A percentile compares a stretch with the other conserved stretches of the same genome.
phyloP scores from a whole-genome alignment of 2,888 invertebrate species.

The Dugesia japonica region DNA sequence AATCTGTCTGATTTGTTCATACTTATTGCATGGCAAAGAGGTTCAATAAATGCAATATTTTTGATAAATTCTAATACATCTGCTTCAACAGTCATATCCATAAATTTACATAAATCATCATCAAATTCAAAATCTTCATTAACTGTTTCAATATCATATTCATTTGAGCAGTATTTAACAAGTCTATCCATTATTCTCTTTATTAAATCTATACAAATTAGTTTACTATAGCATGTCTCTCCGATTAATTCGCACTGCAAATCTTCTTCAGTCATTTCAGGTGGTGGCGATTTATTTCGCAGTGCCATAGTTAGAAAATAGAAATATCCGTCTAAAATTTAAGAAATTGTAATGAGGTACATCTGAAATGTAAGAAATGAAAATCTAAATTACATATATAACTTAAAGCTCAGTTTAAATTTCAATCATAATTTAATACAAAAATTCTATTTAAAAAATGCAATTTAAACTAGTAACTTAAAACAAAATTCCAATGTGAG shows the following conservation, averaged over 20 bases:
- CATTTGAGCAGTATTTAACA: neutral
- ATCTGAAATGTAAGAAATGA: no score
- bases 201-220: neutral
- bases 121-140: constrained; percentile 5
- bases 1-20: neutral
- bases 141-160: neutral
- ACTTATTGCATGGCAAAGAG: neutral
- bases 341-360: no score
- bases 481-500: no score
- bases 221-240: neutral
- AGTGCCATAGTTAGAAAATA: no score
- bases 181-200: neutral
- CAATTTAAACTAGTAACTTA: no score
- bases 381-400: no score
- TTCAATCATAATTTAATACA: no score
- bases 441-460: no score
- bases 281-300: neutral
- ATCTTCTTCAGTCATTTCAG: neutral
- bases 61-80: neutral
- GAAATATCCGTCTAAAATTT: no score
- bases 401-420: no score
- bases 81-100: constrained; percentile 4
- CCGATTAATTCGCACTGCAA: neutral
- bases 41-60: neutral
- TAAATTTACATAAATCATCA: neutral